Evolutionary conservation across 2,113 vertebrate species (phyloP).

Genomic region (Athene cunicularia): DNA sequence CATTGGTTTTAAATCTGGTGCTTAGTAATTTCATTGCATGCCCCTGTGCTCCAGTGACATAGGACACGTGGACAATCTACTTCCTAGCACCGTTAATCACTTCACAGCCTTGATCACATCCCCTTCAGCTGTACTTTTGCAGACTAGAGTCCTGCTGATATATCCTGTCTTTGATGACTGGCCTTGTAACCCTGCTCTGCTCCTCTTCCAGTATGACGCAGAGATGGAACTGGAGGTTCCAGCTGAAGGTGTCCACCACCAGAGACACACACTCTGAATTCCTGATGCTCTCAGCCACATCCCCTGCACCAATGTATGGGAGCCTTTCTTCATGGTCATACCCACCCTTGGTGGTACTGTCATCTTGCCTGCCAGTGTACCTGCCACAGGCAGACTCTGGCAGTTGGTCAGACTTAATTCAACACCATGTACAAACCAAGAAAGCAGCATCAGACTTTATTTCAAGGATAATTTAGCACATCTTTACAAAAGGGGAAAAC

Average conservation of each 20-base stretch:
- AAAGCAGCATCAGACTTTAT: neutral
- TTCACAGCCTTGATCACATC: neutral
- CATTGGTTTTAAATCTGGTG: neutral
- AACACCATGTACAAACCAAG: neutral
- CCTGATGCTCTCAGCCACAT: neutral
- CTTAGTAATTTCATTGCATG: neutral
- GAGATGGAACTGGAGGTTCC: neutral
- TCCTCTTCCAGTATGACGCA: rapidly evolving
- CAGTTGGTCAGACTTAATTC: neutral
- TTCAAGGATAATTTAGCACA: neutral
- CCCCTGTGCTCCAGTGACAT: neutral
- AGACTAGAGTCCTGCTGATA: neutral
- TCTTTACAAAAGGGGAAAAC: neutral
- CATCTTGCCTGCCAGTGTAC: neutral
- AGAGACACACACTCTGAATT: neutral
- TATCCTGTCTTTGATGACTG: neutral
- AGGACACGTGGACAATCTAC: neutral
- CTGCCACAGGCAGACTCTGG: neutral
- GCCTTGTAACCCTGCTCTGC: neutral
- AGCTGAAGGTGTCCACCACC: neutral
- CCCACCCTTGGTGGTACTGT: neutral
- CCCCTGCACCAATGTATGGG: rapidly evolving
- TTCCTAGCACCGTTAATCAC: neutral
- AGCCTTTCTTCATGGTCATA: neutral
- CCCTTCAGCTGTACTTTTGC: neutral